Base-by-base conservation (phyloP, 2,113 vertebrate species). In the Thinocorus orbignyianus region DNA sequence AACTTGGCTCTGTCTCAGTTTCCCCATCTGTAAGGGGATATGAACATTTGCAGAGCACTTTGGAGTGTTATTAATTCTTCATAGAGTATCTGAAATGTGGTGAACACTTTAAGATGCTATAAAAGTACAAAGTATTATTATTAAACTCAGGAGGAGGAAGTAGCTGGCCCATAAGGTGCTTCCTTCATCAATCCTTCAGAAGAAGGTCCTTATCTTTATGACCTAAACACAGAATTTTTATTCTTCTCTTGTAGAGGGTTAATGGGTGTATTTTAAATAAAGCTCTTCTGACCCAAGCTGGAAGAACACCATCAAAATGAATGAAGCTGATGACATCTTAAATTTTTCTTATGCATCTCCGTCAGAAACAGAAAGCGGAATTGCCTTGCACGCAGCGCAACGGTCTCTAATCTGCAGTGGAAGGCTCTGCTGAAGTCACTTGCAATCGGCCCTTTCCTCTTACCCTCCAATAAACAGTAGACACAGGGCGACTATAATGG, bases 401-500 rank as follows among this genome's bases (percentile, higher is more conserved):
- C 18, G 4, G 65, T 78, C 90, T 88, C 85, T 85, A 78, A 60
- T 79, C 87, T 94, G 80, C 91, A 17, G 76, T 18, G 37, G 86
- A 84, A 93, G 44, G 81, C 92, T 90, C 92, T 87, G 86, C 71
- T 87, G 82, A 80, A 96, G 97, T 97, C 97, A 95, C 92, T 97
- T 92, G 95, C 90, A 88, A 85, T 92, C 15, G 78, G 83, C 82
- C 91, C 23, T 87, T 77, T 90, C 80, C 95, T 97, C 94, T 97
- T 95, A 93, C 97, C 95, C 97, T 97, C 95, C 97, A 95, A 87
- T 91, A 93, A 73, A 84, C 86, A 87, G 85, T 3, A 95, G 97
- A 97, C 91, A 85, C 66, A 41, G 88, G 96, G 90, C 39, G 30
- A 85, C 79, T 95, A 33, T 88, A 94, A 97, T 73, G 96, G 92